A percentile compares a stretch with the other conserved stretches of the same genome.
These are phyloP conservation scores for Threskiornis aethiopicus DNA, from an alignment of 2,797 vertebrate genomes.

Conservation along the genomic window DNA sequence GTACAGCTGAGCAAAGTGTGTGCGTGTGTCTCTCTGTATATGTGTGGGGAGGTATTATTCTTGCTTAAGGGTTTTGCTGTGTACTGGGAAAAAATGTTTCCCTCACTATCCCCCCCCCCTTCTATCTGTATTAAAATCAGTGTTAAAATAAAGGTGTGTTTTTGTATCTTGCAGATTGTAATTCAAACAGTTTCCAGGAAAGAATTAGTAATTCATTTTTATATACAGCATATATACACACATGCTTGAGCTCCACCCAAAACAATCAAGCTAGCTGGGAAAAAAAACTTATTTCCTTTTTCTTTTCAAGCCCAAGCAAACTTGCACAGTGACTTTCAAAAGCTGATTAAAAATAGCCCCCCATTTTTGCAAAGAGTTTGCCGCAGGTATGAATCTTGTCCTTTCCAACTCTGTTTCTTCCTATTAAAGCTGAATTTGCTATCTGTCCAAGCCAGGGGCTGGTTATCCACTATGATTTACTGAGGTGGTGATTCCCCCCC, in stretches of 20 bases:
- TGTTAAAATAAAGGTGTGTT: constrained; percentile 75
- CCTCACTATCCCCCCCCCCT: neutral
- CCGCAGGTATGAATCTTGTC: constrained; percentile 17
- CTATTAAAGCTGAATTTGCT: constrained; percentile 54
- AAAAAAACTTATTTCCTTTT: constrained; percentile 62
- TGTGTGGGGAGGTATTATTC: constrained; percentile 27
- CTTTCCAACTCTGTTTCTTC: neutral
- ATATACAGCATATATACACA: constrained; percentile 61
- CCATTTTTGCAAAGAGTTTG: constrained; percentile 11
- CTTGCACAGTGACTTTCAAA: constrained; percentile 52
- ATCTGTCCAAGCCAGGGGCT: constrained; percentile 40
- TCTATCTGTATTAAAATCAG: constrained; percentile 58
- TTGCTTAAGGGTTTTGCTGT: constrained; percentile 49
- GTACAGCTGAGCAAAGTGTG: constrained; percentile 23
- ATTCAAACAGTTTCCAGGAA: constrained; percentile 80
- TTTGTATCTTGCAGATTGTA: constrained; percentile 75
- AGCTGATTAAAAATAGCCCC: neutral
- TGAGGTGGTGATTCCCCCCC: neutral
- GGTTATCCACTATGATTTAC: constrained; percentile 47
- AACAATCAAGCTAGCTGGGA: constrained; percentile 67
- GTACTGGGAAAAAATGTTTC: constrained; percentile 21
- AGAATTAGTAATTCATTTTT: constrained; percentile 75
- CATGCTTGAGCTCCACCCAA: constrained; percentile 32
- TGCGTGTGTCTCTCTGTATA: neutral
- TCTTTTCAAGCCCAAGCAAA: constrained; percentile 49